These are phyloP conservation scores for Pluvialis apricaria DNA, from an alignment of 2,113 vertebrate species.

Conservation along the genomic window DNA sequence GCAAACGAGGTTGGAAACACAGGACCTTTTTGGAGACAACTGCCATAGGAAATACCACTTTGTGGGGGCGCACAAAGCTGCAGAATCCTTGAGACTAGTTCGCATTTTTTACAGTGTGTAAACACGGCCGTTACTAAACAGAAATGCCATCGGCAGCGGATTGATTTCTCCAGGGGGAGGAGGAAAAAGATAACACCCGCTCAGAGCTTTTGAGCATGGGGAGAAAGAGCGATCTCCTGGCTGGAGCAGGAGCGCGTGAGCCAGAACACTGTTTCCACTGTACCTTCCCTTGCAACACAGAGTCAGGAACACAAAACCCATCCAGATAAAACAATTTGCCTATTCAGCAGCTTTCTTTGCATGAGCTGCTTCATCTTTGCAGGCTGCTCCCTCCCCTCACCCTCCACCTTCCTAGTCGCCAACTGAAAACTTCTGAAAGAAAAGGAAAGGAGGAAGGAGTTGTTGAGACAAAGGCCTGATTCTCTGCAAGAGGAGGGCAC, in stretches of 20 bases:
- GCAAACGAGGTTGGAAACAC: constrained; percentile 13
- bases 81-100: neutral
- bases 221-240: neutral
- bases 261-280: neutral
- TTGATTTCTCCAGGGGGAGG: neutral
- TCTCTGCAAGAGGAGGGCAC: constrained; percentile 22
- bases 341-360: constrained; percentile 62
- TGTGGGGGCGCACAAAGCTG: neutral
- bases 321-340: constrained; percentile 54
- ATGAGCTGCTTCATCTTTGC: constrained; percentile 44
- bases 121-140: neutral
- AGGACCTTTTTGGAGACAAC: constrained; percentile 41
- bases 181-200: neutral
- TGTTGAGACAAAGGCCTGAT: constrained; percentile 55
- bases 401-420: neutral
- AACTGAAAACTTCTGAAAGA: constrained; percentile 35
- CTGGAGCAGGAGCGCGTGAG: neutral
- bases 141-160: neutral
- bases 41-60: constrained; percentile 1
- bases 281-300: constrained; percentile 13
- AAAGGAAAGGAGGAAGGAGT: constrained; percentile 21
- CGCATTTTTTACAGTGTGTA: neutral
- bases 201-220: neutral
- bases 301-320: constrained; percentile 38
- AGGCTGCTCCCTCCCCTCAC: neutral